Evolutionary conservation across 2,888 invertebrate species (phyloP).

Genomic region (Coelogynopora nodosa): DNA sequence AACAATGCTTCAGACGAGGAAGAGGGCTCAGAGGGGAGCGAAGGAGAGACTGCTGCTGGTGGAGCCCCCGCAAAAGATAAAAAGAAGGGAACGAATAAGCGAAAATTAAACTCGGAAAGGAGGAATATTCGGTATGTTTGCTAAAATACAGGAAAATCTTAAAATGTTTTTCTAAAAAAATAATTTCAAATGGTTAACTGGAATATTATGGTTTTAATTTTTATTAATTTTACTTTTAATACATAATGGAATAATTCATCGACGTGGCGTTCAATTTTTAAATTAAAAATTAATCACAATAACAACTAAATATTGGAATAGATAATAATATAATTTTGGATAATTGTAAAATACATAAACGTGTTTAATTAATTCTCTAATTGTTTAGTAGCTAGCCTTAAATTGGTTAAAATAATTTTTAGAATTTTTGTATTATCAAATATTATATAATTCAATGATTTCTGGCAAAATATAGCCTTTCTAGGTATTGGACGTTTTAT

Average conservation of each 20-base stretch:
- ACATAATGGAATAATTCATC: too few relatives aligned
- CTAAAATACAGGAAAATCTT: background rate
- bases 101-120: constrained; percentile 48
- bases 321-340: background rate
- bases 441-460: too few relatives aligned
- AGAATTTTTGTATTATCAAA: too few relatives aligned
- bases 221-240: background rate
- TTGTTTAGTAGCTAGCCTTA: too few relatives aligned
- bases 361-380: too few relatives aligned
- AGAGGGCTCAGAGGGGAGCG: too few relatives aligned
- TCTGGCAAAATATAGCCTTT: too few relatives aligned
- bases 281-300: background rate
- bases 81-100: constrained; percentile 39
- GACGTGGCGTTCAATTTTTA: background rate
- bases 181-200: background rate
- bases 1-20: background rate
- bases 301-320: background rate
- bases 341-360: too few relatives aligned
- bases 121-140: constrained; percentile 50
- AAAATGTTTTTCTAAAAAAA: too few relatives aligned
- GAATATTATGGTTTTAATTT: background rate
- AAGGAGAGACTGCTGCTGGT: too few relatives aligned
- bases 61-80: background rate
- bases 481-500: too few relatives aligned
- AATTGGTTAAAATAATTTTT: too few relatives aligned